Conservation (phyloP, 2,113 vertebrate genomes). For the Alectura lathami region DNA sequence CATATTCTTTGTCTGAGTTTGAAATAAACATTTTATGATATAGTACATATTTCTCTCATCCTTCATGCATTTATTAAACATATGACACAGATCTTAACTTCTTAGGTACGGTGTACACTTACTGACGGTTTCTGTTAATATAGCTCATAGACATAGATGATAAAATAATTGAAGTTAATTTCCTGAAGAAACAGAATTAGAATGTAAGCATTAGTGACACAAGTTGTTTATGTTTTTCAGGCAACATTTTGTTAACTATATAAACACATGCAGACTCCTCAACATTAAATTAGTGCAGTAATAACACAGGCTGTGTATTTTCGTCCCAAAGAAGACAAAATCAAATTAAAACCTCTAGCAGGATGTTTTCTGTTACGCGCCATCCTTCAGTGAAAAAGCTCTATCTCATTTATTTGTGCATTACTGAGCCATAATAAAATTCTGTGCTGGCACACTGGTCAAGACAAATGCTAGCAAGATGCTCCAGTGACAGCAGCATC, state of each 20-base stretch:
- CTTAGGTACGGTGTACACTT: background rate
- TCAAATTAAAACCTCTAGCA: slow-evolving; percentile 47
- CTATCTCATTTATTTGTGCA: slow-evolving; percentile 25
- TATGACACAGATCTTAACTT: background rate
- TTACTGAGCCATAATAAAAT: slow-evolving; percentile 32
- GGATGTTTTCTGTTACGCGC: slow-evolving; percentile 8
- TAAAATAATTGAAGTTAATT: slow-evolving; percentile 18
- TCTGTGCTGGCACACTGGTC: background rate
- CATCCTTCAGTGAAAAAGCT: slow-evolving; percentile 18
- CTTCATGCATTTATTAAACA: background rate
- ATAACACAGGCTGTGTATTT: slow-evolving; percentile 31
- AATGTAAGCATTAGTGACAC: background rate
- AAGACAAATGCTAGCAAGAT: slow-evolving; percentile 31
- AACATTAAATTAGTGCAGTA: slow-evolving; percentile 31
- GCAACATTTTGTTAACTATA: slow-evolving; percentile 20
- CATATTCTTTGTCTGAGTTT: background rate
- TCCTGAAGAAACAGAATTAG: slow-evolving; percentile 22
- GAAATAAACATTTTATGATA: background rate
- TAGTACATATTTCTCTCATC: background rate
- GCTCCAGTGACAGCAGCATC: background rate
- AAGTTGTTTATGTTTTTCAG: slow-evolving; percentile 17
- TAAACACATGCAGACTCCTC: slow-evolving; percentile 7
- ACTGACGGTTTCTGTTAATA: background rate
- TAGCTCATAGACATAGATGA: background rate
- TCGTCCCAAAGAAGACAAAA: slow-evolving; percentile 27